Evolutionary conservation across 2,113 vertebrate species (phyloP), one percentile per base, ranked within the genome.

Genomic region (Tapirus terrestris): DNA sequence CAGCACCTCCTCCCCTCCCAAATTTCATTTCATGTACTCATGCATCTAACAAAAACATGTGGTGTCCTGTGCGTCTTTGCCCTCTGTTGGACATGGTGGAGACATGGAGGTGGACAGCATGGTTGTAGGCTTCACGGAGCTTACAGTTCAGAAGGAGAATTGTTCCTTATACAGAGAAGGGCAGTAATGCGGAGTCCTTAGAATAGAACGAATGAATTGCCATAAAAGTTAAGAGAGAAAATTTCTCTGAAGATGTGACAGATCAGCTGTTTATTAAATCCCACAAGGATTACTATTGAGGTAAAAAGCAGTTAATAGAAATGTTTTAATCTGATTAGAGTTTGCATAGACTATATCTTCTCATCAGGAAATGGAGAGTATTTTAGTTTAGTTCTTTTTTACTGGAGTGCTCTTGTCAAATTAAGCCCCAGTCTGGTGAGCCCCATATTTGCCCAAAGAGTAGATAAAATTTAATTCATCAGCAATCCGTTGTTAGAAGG

Each of bases 361-460:
- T 61, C 29, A n/a, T 45, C n/a, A 43, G 43, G 23, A 79, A 91
- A 77, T 27, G 29, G 1, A 18, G 10, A 84, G 31, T 27, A 58
- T 21, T 90, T 67, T 60, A n/a, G 21, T 53, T 91, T 81, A 58
- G 29, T 67, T 96, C 89, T 95, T 86, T 88, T 75, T 76, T 90
- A 63, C 43, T 51, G 20, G 33, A 88, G n/a, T 73, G 3, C 3
- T 95, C 18, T 83, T 76, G 56, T 67, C 86, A 86, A 93, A 90
- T 93, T 79, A 88, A 80, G 48, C 27, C 39, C 70, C 58, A 75
- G 6, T 14, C 18, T 23, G 9, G 43, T 3, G 9, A 72, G 51
- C 9, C n/a, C 67, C 21, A 16, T 90, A 48, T 88, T 86, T 76
- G 29, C 11, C 21, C 8, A 82, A 82, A 53, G 16, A 91, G 67